These are phyloP conservation scores for Drosophila kurseongensis DNA, from an alignment of 1,140 invertebrate species.

Conservation along the genomic window DNA sequence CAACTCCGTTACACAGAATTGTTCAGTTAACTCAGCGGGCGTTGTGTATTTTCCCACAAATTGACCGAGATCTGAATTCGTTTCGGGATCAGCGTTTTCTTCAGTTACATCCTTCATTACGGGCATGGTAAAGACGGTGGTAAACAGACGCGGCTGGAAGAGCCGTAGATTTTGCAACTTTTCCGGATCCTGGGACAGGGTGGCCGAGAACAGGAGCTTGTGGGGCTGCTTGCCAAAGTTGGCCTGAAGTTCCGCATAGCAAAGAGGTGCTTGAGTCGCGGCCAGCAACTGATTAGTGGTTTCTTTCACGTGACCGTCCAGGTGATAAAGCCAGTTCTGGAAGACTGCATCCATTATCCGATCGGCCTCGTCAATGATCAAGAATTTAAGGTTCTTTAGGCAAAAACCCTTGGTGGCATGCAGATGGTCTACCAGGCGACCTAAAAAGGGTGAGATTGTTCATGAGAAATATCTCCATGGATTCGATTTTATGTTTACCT, in stretches of 20 bases:
- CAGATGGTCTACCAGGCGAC: conserved; percentile 96
- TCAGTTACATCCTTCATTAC: conserved; percentile 45
- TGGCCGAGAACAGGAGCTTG: conserved; percentile 98
- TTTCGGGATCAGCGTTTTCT: background rate
- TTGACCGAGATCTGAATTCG: conserved; percentile 68
- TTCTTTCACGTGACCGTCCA: conserved; percentile 87
- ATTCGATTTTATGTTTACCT: background rate
- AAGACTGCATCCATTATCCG: conserved; percentile 95
- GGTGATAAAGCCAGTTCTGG: conserved; percentile 93
- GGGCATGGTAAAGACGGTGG: conserved; percentile 86
- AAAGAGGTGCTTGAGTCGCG: conserved; percentile 65
- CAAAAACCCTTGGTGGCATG: conserved; percentile 94
- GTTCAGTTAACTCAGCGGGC: conserved; percentile 92
- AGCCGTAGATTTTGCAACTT: conserved; percentile 94
- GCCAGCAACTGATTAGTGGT: conserved; percentile 71
- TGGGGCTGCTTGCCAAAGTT: conserved; percentile 87
- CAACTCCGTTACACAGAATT: conserved; percentile 88
- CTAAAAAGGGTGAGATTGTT: conserved; percentile 71
- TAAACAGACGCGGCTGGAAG: conserved; percentile 96
- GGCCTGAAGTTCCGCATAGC: conserved; percentile 64
- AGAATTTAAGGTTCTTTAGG: conserved; percentile 91
- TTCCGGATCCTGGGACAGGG: conserved; percentile 97
- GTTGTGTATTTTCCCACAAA: conserved; percentile 92
- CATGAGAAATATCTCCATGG: background rate
- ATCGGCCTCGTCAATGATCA: conserved; percentile 98